These are phyloP conservation scores for Drosophila mercatorum DNA, from an alignment of 2,888 invertebrate genomes.

Conservation along the genomic window DNA sequence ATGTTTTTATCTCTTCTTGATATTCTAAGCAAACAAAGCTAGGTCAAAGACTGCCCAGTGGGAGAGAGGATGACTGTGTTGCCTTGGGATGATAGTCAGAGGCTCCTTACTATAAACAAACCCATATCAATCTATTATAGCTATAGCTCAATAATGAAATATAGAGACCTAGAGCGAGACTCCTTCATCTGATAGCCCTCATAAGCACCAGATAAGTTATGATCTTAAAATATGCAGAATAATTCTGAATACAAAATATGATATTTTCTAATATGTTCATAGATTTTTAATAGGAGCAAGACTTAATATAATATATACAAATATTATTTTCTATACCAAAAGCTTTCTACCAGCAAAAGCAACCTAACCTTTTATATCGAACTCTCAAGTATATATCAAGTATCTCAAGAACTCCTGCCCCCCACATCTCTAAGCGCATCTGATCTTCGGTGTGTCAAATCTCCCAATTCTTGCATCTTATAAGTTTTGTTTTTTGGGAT, in stretches of 20 bases:
- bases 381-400: not conserved
- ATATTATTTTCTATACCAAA: not conserved
- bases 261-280: not conserved
- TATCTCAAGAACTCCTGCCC: not conserved
- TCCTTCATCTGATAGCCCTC: not conserved
- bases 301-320: not conserved
- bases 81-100: too few species aligned
- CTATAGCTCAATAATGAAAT: not conserved
- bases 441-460: not conserved
- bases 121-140: not conserved
- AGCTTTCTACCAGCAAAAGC: not conserved
- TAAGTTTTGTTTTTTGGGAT: constrained; percentile 11
- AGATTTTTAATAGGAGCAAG: not conserved
- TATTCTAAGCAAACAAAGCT: not conserved
- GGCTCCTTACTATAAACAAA: not conserved
- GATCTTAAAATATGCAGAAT: not conserved
- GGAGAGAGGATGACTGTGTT: not conserved
- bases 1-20: not conserved
- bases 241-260: not conserved
- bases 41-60: not conserved
- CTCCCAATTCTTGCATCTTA: not conserved
- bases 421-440: not conserved
- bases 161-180: too few species aligned
- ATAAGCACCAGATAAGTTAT: not conserved
- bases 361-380: not conserved